These are phyloP conservation scores for Anser brachyrhynchus DNA, from an alignment of 2,113 vertebrate genomes.

Conservation along the genomic window DNA sequence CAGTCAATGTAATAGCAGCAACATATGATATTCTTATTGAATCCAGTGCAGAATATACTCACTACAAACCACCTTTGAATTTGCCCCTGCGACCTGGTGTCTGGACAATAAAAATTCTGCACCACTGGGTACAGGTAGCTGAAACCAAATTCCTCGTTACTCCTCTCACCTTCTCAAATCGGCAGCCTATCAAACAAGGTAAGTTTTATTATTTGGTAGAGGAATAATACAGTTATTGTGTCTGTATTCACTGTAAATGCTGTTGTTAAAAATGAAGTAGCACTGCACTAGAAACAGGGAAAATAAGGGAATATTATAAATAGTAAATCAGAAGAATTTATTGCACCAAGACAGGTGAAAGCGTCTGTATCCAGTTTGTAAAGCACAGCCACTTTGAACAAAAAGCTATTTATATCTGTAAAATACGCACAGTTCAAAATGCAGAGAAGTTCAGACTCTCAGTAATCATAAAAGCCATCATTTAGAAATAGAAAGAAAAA, in stretches of 20 bases:
- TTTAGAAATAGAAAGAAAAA: background rate
- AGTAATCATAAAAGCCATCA: background rate
- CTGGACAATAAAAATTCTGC: slow-evolving; percentile 94
- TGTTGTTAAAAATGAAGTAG: slow-evolving; percentile 5
- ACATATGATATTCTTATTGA: slow-evolving; percentile 98
- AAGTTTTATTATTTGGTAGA: slow-evolving; percentile 50
- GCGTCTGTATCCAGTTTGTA: background rate
- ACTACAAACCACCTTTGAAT: slow-evolving; percentile 96
- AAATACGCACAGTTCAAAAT: background rate
- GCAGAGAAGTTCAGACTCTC: background rate
- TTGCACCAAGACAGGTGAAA: background rate
- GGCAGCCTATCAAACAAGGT: slow-evolving; percentile 91
- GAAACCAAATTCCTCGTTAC: slow-evolving; percentile 93
- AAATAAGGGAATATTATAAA: background rate
- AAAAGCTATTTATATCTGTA: slow-evolving; percentile 6
- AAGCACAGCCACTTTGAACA: slow-evolving; percentile 10
- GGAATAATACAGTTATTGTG: background rate
- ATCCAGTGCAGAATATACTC: slow-evolving; percentile 91
- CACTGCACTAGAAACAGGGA: background rate
- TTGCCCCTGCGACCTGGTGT: slow-evolving; percentile 91
- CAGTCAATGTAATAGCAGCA: slow-evolving; percentile 93
- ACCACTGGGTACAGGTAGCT: slow-evolving; percentile 94
- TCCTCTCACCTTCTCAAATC: slow-evolving; percentile 89
- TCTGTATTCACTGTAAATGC: background rate
- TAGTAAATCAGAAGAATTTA: slow-evolving; percentile 16